Evolutionary conservation across 2,888 invertebrate genomes (phyloP).

Genomic region (Acronicta leporina): DNA sequence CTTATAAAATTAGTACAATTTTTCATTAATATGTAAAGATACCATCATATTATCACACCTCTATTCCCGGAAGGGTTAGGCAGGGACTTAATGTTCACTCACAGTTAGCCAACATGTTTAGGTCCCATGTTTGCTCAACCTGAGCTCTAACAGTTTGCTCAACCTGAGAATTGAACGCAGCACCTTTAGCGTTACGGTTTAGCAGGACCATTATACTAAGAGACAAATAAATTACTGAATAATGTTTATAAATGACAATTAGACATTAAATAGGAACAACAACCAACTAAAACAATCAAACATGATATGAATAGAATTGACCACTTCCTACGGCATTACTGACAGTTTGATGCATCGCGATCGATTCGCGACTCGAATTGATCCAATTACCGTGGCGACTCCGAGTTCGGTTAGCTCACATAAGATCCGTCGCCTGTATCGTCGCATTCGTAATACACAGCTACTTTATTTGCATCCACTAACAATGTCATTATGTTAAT

Average conservation of each 20-base stretch:
- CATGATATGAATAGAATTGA: conserved; percentile 24
- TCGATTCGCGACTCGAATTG: conserved; percentile 23
- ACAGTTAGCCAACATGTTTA: no score
- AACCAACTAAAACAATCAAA: conserved; percentile 25
- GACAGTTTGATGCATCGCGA: conserved; percentile 35
- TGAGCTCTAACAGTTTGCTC: no score
- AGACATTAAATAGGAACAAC: not conserved
- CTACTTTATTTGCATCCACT: conserved; percentile 78
- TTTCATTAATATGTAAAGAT: conserved; percentile 24
- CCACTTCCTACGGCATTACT: conserved; percentile 40
- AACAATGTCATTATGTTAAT: conserved; percentile 85
- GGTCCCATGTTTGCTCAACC: no score
- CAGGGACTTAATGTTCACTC: no score
- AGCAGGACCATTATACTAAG: no score
- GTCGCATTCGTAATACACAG: conserved; percentile 50
- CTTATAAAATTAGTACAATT: conserved; percentile 31
- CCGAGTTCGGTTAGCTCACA: conserved; percentile 17
- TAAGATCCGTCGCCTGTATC: conserved; percentile 21
- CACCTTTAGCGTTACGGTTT: no score
- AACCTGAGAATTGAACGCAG: no score
- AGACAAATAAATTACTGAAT: no score
- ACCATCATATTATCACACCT: not conserved
- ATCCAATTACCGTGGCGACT: conserved; percentile 36
- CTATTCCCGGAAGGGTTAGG: no score
- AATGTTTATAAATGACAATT: no score